Conservation (phyloP, 2,113 vertebrate genomes). For the Lathamus discolor region DNA sequence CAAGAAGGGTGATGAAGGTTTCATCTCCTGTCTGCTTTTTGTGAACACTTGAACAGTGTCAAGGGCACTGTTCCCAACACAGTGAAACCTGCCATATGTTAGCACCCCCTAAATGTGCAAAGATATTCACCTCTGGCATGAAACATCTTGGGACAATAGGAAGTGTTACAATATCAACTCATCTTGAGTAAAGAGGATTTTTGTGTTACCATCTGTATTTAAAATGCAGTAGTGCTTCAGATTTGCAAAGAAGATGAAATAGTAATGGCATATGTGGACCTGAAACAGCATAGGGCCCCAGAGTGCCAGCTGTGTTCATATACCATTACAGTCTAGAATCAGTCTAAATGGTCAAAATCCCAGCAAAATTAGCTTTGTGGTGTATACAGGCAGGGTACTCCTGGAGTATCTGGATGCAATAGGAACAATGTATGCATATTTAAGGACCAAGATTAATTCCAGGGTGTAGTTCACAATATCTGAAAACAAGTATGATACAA, state of each 20-base stretch:
- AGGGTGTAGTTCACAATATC: not conserved
- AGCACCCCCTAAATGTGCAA: not conserved
- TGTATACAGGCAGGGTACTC: not conserved
- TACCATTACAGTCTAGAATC: not conserved
- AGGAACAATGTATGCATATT: not conserved
- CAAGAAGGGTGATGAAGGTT: not conserved
- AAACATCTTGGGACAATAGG: slow-evolving; percentile 44
- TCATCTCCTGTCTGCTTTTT: not conserved
- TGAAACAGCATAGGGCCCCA: rapidly evolving
- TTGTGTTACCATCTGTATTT: not conserved
- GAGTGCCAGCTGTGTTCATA: not conserved
- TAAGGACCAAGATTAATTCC: not conserved
- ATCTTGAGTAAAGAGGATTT: not conserved
- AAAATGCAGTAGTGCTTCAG: not conserved
- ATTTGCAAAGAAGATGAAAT: not conserved
- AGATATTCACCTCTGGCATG: slow-evolving; percentile 55
- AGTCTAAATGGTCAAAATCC: not conserved
- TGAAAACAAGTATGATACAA: not conserved
- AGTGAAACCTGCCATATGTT: slow-evolving; percentile 24
- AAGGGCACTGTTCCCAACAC: slow-evolving; percentile 15
- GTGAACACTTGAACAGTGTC: slow-evolving; percentile 1
- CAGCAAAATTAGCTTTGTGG: not conserved
- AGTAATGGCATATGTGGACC: not conserved
- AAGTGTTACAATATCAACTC: slow-evolving; percentile 5
- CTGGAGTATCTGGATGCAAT: not conserved